A percentile compares a stretch with the other conserved stretches of the same genome.
Evolutionary conservation across 2,113 vertebrate species (phyloP).

Genomic region (Macquaria ambigua): DNA sequence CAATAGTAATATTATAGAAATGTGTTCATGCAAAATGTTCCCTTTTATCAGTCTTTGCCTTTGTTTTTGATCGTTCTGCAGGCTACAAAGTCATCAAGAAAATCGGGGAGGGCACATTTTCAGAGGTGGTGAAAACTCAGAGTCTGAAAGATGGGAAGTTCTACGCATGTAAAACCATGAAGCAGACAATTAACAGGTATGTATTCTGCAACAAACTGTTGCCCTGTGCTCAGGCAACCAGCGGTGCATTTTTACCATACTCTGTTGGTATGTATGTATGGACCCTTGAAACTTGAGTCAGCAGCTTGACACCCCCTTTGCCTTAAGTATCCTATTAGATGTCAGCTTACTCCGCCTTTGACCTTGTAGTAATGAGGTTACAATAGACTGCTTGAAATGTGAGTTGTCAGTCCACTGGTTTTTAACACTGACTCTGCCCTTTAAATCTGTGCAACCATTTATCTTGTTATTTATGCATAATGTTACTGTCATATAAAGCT

Average conservation of each 20-base stretch:
- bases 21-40: not conserved
- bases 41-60: not conserved
- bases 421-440: not conserved
- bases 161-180: constrained; percentile 91
- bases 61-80: constrained; percentile 61
- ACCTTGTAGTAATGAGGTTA: constrained; percentile 49
- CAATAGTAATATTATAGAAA: not conserved
- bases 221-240: not conserved
- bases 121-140: constrained; percentile 89
- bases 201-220: constrained; percentile 1
- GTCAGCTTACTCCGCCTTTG: constrained; percentile 37
- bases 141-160: constrained; percentile 88
- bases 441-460: constrained; percentile 11
- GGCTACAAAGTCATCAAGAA: constrained; percentile 89
- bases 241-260: not conserved
- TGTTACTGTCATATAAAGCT: not conserved
- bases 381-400: constrained; percentile 27
- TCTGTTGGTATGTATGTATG: not conserved
- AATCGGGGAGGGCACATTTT: constrained; percentile 93
- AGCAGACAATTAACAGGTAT: constrained; percentile 90
- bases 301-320: constrained; percentile 27
- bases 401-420: constrained; percentile 32
- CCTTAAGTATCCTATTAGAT: constrained; percentile 39
- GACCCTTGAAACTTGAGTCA: constrained; percentile 55
- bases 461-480: not conserved